A percentile compares a stretch with the other conserved stretches of the same genome.
Conservation (phyloP, 2,797 vertebrate genomes). For the Acestrorhynchus altus region DNA sequence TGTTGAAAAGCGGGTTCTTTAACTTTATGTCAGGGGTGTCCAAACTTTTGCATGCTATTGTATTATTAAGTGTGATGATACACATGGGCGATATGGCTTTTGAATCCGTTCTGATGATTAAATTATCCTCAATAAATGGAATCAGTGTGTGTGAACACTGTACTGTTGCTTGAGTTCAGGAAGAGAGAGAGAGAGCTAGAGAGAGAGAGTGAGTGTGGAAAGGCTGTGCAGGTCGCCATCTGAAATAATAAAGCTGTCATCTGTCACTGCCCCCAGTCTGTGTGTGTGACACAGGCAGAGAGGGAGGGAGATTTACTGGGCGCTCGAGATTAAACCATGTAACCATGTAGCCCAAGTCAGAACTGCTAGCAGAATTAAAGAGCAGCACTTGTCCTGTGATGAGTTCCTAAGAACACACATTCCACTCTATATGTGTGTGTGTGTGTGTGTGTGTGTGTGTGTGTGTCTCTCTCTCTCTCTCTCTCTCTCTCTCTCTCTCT, state of each 20-base stretch:
- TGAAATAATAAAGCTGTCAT: constrained; percentile 83
- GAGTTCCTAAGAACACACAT: constrained; percentile 15
- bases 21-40: too few relatives aligned
- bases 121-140: too few relatives aligned
- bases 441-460: too few relatives aligned
- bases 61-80: too few relatives aligned
- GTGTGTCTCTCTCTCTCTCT: too few relatives aligned
- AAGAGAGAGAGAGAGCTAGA: constrained; percentile 46
- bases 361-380: constrained; percentile 56
- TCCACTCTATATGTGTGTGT: too few relatives aligned
- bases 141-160: constrained; percentile 45
- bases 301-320: constrained; percentile 48
- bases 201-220: too few relatives aligned
- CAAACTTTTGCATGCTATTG: too few relatives aligned
- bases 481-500: too few relatives aligned
- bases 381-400: constrained; percentile 34
- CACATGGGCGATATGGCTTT: too few relatives aligned
- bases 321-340: constrained; percentile 71
- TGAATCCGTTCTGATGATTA: too few relatives aligned
- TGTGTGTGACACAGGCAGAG: constrained; percentile 39
- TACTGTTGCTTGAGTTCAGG: constrained; percentile 49
- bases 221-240: constrained; percentile 71
- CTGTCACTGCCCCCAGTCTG: constrained; percentile 67
- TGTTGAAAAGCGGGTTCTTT: too few relatives aligned
- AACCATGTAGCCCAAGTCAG: constrained; percentile 64